A percentile compares a stretch with the other conserved stretches of the same genome.
These are phyloP conservation scores for Vespertilio murinus DNA, from an alignment of 2,797 vertebrate genomes.

Conservation along the genomic window DNA sequence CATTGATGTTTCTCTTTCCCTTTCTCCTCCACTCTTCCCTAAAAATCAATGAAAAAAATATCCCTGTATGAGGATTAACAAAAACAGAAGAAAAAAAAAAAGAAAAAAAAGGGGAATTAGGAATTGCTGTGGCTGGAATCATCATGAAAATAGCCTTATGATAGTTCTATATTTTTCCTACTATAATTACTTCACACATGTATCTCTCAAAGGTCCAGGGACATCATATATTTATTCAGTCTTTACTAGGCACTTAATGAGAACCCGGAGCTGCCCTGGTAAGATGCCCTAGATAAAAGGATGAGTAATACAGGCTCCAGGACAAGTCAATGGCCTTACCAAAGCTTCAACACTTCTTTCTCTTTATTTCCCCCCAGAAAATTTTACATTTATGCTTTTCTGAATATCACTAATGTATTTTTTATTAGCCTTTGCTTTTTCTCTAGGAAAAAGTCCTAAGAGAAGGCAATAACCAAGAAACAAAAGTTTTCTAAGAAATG, in stretches of 20 bases:
- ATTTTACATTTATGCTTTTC: slow-evolving; percentile 18
- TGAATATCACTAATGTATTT: background rate
- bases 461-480: background rate
- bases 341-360: background rate
- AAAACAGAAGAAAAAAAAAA: too few relatives aligned
- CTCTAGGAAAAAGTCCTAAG: background rate
- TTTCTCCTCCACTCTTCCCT: too few relatives aligned
- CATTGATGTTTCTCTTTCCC: too few relatives aligned
- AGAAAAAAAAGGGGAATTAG: background rate
- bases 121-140: background rate
- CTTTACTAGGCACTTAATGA: background rate
- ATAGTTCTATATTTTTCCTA: background rate
- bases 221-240: background rate
- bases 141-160: background rate
- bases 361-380: background rate
- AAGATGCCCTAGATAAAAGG: background rate
- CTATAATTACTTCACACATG: background rate
- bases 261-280: background rate
- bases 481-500: background rate
- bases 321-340: background rate
- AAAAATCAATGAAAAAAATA: too few relatives aligned
- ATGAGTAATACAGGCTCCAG: background rate
- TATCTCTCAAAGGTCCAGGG: background rate
- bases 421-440: background rate
- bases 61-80: too few relatives aligned